phyloP scores from a whole-genome alignment of 2,113 vertebrate genomes.

The Python bivittatus region DNA sequence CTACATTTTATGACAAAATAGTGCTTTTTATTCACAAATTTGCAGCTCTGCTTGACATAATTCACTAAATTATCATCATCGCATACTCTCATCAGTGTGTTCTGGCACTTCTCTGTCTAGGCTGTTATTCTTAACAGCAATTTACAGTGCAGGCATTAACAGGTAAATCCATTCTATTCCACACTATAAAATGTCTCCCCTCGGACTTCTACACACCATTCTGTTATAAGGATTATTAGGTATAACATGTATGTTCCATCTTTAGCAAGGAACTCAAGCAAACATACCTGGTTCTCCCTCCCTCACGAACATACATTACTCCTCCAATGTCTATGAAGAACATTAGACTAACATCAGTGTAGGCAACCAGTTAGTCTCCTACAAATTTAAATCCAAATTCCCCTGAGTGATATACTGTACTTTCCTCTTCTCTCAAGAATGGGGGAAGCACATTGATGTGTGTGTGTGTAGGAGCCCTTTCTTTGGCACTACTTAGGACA shows the following conservation, averaged over 20 bases:
- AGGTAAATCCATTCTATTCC: not conserved
- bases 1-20: not conserved
- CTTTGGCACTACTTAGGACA: not conserved
- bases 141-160: not conserved
- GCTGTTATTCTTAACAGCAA: not conserved
- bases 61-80: not conserved
- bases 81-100: not conserved
- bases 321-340: not conserved
- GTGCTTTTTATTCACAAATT: not conserved
- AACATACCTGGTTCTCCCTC: not conserved
- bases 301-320: not conserved
- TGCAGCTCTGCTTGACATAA: not conserved
- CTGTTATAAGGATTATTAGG: not conserved
- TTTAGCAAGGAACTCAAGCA: not conserved
- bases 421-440: not conserved
- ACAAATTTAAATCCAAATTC: not conserved
- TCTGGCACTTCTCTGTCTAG: not conserved
- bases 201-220: not conserved
- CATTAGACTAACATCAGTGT: not conserved
- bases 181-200: not conserved
- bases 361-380: not conserved
- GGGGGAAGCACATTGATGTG: not conserved
- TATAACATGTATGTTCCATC: not conserved
- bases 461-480: not conserved
- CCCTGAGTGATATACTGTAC: not conserved